Evolutionary conservation across 2,888 invertebrate species (phyloP).

Genomic region (Agrochola litura): DNA sequence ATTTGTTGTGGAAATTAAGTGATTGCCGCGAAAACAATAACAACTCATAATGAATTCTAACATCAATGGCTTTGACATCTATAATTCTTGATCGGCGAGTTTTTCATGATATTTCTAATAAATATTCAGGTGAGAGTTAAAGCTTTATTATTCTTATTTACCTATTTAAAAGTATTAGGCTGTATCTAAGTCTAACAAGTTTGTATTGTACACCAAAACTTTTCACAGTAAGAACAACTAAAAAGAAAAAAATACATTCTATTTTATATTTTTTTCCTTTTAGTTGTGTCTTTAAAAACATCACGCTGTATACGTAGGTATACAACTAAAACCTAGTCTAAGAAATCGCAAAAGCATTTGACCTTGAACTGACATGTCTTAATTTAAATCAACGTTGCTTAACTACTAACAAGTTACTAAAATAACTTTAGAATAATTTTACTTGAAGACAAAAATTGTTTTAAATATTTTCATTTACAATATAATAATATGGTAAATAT

Average conservation of each 20-base stretch:
- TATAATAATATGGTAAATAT: no score
- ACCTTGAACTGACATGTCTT: not conserved
- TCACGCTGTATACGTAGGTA: not conserved
- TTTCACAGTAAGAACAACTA: not conserved
- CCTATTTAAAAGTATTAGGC: not conserved
- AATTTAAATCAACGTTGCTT: not conserved
- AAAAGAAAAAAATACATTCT: no score
- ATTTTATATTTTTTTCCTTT: slow-evolving; percentile 7
- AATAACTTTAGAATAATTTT: not conserved
- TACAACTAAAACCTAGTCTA: not conserved
- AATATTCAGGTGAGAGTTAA: no score
- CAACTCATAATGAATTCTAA: not conserved
- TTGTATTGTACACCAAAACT: not conserved
- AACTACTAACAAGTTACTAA: not conserved
- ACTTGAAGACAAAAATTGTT: not conserved
- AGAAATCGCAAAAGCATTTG: not conserved
- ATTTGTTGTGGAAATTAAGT: slow-evolving; percentile 11
- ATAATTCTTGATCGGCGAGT: not conserved
- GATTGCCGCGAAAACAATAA: slow-evolving; percentile 11
- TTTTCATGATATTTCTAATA: not conserved
- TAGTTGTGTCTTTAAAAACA: not conserved
- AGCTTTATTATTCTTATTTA: not conserved
- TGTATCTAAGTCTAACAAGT: not conserved
- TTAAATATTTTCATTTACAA: no score
- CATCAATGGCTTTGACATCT: slow-evolving; percentile 20